A percentile compares a stretch with the other conserved stretches of the same genome.
These are phyloP conservation scores for Oreochromis aureus DNA, from an alignment of 2,113 vertebrate species.

Conservation along the genomic window DNA sequence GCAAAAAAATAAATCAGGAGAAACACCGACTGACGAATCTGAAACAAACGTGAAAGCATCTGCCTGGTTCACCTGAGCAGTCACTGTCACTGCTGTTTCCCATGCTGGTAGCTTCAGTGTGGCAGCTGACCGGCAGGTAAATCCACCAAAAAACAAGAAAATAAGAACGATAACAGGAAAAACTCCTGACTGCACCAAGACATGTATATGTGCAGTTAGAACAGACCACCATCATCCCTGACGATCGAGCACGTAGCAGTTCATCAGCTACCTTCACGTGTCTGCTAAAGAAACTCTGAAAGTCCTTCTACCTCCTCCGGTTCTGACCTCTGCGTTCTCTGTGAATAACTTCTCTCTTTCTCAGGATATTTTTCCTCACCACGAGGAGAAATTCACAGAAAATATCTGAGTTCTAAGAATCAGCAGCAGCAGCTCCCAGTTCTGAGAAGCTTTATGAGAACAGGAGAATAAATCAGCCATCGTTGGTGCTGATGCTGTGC, in stretches of 20 bases:
- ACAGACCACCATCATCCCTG: not conserved
- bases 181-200: not conserved
- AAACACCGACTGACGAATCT: accelerated
- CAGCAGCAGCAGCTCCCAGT: not conserved
- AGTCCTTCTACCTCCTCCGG: not conserved
- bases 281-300: not conserved
- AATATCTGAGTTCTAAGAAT: not conserved
- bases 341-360: not conserved
- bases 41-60: not conserved
- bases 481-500: not conserved
- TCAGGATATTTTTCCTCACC: accelerated
- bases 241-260: accelerated
- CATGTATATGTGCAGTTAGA: accelerated
- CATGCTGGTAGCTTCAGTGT: not conserved
- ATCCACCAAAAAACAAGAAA: not conserved
- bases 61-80: not conserved
- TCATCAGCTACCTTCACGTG: not conserved
- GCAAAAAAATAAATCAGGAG: not conserved
- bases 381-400: accelerated
- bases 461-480: not conserved
- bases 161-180: accelerated
- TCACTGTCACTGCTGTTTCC: not conserved
- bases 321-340: not conserved
- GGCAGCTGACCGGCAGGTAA: not conserved
- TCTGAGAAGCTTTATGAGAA: not conserved